Evolutionary conservation across 2,113 vertebrate genomes (phyloP).

Genomic region (Rhagologus leucostigma): DNA sequence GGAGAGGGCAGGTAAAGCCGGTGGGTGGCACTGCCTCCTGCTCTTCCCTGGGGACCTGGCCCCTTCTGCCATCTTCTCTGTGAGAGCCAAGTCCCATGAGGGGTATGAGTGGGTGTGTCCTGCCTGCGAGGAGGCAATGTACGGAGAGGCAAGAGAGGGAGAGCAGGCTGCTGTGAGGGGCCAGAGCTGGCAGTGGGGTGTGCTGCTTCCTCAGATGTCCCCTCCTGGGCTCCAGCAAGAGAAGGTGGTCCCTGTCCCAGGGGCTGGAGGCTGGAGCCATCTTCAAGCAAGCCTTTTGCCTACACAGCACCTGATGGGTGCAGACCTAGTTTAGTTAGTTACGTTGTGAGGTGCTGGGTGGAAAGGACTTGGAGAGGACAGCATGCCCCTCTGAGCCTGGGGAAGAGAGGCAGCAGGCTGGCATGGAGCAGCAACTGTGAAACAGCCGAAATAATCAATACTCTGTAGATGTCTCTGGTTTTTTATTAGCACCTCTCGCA

Average conservation of each 20-base stretch:
- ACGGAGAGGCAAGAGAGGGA: neutral
- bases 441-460: neutral
- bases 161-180: neutral
- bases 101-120: neutral
- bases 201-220: neutral
- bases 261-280: neutral
- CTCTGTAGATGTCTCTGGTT: neutral
- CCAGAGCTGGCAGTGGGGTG: neutral
- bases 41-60: neutral
- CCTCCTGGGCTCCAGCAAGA: accelerated
- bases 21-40: neutral
- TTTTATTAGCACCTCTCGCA: neutral
- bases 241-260: neutral
- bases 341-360: accelerated
- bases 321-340: neutral
- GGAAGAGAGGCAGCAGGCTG: neutral
- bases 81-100: neutral
- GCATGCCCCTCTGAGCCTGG: accelerated
- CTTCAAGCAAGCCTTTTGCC: neutral
- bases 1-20: neutral
- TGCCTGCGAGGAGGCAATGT: neutral
- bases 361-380: neutral
- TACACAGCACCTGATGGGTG: accelerated
- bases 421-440: neutral
- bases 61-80: neutral